A percentile compares a stretch with the other conserved stretches of the same genome.
These are phyloP conservation scores for Steromphala cineraria DNA, from an alignment of 2,888 invertebrate genomes.

Conservation along the genomic window DNA sequence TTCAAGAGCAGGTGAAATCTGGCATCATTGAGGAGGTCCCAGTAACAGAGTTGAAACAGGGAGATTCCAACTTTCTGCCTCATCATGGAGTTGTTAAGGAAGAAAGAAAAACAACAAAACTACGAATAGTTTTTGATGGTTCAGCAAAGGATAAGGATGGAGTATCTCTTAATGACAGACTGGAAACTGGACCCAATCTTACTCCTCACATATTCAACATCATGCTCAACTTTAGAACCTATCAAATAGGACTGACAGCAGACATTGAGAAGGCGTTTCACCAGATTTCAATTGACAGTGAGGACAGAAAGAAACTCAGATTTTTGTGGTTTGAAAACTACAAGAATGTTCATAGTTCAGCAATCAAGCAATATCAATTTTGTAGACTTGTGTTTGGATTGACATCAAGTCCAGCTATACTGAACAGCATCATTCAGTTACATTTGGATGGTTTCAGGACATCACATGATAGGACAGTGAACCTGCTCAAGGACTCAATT, in stretches of 20 bases:
- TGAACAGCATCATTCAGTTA: too few relatives aligned
- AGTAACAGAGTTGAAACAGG: too few relatives aligned
- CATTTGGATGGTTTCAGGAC: too few relatives aligned
- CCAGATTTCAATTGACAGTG: not conserved
- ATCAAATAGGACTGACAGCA: not conserved
- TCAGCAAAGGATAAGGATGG: not conserved
- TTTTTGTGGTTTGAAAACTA: too few relatives aligned
- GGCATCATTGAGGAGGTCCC: too few relatives aligned
- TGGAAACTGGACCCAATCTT: constrained; percentile 10
- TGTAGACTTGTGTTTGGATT: not conserved
- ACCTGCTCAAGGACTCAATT: not conserved
- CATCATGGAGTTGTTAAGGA: not conserved
- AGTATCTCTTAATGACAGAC: not conserved
- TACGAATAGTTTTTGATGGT: constrained; percentile 1
- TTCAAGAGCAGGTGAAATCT: too few relatives aligned
- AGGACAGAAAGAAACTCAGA: not conserved
- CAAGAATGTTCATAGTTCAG: not conserved
- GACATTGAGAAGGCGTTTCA: constrained; percentile 15
- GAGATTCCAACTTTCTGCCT: not conserved
- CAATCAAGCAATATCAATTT: not conserved
- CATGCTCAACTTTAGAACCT: not conserved
- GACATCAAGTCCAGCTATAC: not conserved
- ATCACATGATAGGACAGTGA: too few relatives aligned
- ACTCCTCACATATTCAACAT: not conserved
- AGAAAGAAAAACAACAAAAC: constrained; percentile 4